Evolutionary conservation across 2,888 invertebrate species (phyloP).

Genomic region (Rugalucina vietnamica): DNA sequence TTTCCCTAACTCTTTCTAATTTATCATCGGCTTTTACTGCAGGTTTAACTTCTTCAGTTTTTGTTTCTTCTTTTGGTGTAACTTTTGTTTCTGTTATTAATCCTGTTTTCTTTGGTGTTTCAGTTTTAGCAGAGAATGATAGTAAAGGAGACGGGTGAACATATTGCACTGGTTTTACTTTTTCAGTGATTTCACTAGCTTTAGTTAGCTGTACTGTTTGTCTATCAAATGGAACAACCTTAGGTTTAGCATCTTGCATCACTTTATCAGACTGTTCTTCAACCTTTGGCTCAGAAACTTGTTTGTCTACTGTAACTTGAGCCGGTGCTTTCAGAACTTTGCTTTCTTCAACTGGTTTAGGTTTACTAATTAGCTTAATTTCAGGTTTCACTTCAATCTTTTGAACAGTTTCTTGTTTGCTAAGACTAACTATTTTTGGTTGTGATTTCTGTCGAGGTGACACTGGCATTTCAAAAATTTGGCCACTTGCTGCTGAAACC

Average conservation of each 20-base stretch:
- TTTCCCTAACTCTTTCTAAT: constrained; percentile 14
- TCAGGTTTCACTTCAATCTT: constrained; percentile 13
- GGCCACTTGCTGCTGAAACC: constrained; percentile 48
- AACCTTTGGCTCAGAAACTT: constrained; percentile 28
- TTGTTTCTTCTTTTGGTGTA: background rate
- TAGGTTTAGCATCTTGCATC: background rate
- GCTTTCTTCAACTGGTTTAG: background rate
- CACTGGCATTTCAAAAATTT: constrained; percentile 43
- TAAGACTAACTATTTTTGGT: background rate
- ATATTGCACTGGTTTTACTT: constrained; percentile 9
- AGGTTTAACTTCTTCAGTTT: constrained; percentile 21
- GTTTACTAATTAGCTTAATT: background rate
- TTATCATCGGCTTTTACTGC: constrained; percentile 13
- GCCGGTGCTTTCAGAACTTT: background rate
- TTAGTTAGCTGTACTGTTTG: background rate
- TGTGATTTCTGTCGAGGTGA: constrained; percentile 33
- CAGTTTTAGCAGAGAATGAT: background rate
- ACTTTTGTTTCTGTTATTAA: constrained; percentile 12
- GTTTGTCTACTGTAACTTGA: constrained; percentile 8
- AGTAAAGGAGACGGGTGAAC: background rate
- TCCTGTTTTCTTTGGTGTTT: background rate
- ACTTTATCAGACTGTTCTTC: constrained; percentile 5
- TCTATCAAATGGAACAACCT: background rate
- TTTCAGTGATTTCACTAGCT: background rate
- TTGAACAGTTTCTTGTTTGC: background rate